Percentiles rank a stretch among this genome's conserved stretches.
Evolutionary conservation across 2,797 vertebrate genomes (phyloP).

Genomic region (Hypotaenidia okinawae): DNA sequence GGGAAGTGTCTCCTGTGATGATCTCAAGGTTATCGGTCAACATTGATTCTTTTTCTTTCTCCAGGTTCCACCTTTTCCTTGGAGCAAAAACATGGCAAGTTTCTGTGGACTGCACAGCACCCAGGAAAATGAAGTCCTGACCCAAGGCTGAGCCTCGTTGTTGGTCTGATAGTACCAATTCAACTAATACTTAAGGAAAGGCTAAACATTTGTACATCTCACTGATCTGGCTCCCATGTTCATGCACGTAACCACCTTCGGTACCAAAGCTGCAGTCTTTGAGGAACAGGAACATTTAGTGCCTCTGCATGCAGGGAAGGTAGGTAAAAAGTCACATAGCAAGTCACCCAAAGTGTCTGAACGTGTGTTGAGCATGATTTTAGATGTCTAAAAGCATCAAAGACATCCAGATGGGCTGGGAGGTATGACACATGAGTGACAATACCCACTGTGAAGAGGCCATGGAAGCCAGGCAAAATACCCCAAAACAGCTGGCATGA

Average conservation of each 20-base stretch:
- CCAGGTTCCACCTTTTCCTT: neutral
- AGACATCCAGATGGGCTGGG: neutral
- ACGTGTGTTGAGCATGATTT: neutral
- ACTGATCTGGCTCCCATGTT: neutral
- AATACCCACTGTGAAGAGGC: neutral
- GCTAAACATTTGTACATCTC: neutral
- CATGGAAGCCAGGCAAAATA: neutral
- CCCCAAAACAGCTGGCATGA: accelerated
- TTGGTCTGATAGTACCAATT: neutral
- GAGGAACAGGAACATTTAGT: neutral
- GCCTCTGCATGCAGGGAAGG: neutral
- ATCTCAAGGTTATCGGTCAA: neutral
- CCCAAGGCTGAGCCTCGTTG: neutral
- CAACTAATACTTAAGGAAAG: neutral
- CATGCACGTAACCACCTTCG: neutral
- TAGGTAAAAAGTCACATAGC: neutral
- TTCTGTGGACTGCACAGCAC: neutral
- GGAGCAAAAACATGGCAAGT: neutral
- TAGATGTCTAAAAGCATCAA: neutral
- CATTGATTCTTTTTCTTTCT: neutral
- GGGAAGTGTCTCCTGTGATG: neutral
- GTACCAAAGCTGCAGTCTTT: neutral
- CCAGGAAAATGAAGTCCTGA: neutral
- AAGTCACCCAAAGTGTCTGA: neutral
- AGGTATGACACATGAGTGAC: neutral